Conservation (phyloP, 1,140 invertebrate species). For the Musca vetustissima region DNA sequence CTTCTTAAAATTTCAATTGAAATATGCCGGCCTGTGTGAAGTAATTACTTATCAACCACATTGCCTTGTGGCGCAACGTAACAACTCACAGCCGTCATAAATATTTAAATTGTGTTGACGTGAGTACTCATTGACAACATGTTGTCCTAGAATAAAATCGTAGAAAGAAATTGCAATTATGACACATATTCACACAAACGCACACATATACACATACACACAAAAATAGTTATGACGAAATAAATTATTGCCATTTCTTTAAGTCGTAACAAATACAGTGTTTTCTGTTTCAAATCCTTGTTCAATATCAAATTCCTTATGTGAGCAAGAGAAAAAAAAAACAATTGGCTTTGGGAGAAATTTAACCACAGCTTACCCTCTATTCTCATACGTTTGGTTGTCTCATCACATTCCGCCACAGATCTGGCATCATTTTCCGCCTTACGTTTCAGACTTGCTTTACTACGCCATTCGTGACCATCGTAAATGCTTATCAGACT, state of each 20-base stretch:
- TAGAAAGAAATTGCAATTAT: too few species aligned
- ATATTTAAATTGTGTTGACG: slow-evolving; percentile 69
- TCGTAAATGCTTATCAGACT: neutral
- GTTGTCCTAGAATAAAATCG: slow-evolving; percentile 52
- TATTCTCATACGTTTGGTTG: slow-evolving; percentile 11
- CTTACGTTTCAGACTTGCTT: neutral
- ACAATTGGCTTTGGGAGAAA: neutral
- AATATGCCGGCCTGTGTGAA: too few species aligned
- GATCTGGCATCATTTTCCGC: neutral
- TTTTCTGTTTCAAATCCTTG: slow-evolving; percentile 7
- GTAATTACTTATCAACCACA: slow-evolving; percentile 67
- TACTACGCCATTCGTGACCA: neutral
- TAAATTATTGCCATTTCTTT: too few species aligned
- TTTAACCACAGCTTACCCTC: neutral
- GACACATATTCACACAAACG: too few species aligned
- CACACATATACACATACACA: too few species aligned
- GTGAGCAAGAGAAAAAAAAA: neutral
- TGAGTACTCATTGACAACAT: slow-evolving; percentile 67
- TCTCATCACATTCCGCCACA: slow-evolving; percentile 11
- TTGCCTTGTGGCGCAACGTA: slow-evolving; percentile 69
- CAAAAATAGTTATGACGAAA: too few species aligned
- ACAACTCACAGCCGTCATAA: slow-evolving; percentile 68
- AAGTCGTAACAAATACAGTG: neutral
- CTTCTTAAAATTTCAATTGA: too few species aligned
- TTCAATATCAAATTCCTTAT: neutral